A percentile compares a stretch with the other conserved stretches of the same genome.
Conservation (phyloP, 2,113 vertebrate genomes). For the Geococcyx californianus region DNA sequence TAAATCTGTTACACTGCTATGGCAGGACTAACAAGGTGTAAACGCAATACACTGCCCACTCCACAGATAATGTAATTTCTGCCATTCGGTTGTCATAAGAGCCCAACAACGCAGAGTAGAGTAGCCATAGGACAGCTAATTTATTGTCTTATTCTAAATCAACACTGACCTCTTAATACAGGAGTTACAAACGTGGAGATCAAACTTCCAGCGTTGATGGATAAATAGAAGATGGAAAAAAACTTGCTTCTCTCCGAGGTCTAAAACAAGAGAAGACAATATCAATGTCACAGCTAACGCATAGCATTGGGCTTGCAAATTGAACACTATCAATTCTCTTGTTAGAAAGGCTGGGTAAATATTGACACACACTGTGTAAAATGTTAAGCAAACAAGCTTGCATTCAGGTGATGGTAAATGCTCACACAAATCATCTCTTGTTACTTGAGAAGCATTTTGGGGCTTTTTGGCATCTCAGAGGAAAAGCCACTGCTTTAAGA, state of each 20-base stretch:
- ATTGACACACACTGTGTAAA: conserved; percentile 16
- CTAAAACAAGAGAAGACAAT: conserved; percentile 75
- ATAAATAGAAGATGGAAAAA: conserved; percentile 98
- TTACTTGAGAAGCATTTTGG: neutral
- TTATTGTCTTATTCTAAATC: conserved; percentile 6
- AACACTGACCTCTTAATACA: conserved; percentile 88
- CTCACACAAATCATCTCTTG: conserved; percentile 6
- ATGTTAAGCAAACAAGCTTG: conserved; percentile 56
- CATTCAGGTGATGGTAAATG: conserved; percentile 18
- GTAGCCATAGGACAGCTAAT: conserved; percentile 20
- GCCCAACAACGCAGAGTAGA: neutral
- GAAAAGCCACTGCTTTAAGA: neutral
- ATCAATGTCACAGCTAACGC: neutral
- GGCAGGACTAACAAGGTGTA: neutral
- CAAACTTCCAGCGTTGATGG: conserved; percentile 95
- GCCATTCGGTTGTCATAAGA: conserved; percentile 10
- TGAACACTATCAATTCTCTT: conserved; percentile 31
- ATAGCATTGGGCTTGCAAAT: conserved; percentile 20
- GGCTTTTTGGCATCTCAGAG: conserved; percentile 36
- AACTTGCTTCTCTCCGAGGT: conserved; percentile 88
- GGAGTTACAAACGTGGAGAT: conserved; percentile 94
- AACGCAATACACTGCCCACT: neutral
- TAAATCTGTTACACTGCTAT: neutral
- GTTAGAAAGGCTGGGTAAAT: conserved; percentile 37
- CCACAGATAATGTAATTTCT: neutral